Base-by-base conservation (phyloP, 2,113 vertebrate species). In the Stercorarius parasiticus region DNA sequence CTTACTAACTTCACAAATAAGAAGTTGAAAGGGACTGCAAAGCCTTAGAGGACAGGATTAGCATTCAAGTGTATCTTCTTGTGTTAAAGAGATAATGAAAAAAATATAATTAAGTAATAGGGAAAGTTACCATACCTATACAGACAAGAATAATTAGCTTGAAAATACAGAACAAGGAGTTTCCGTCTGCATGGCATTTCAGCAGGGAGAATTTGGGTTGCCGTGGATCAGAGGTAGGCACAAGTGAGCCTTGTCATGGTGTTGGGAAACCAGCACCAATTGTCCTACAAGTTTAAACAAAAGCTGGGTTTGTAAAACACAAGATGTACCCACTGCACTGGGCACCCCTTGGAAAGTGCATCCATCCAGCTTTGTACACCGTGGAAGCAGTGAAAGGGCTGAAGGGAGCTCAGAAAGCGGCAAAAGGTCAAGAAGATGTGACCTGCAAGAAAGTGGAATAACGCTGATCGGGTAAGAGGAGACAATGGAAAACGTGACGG, bases 401-500 rank as follows among this genome's bases (percentile, higher is more conserved):
- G 27, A 36, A n/a, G 7, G 27, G 27, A 55, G 56, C n/a, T 76
- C n/a, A 49, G 59, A 32, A 88, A 81, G 53, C 8, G 18, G 15
- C 18, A 70, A 73, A 4, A 17, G 21, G 16, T 52, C 45, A 36
- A 49, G 72, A 61, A 40, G 32, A n/a, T 43, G n/a, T 20, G 73
- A 58, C 18, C 42, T 16, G 25, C 3, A 36, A 59, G n/a, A 22
- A 16, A 42, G n/a, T 16, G 34, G 26, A 26, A 36, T 22, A n/a
- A 38, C 5, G 4, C 4, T 58, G 27, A 21, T 13, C 9, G 29
- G 15, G 43, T 64, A 64, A 45, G n/a, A 42, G 52, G 52, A 67
- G 16, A 20, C 11, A 14, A 14, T 2, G 12, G 61, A 77, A 72
- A 70, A 15, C 11, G 3, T 0, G 0, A 3, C 17, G 32, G 29